phyloP scores from a whole-genome alignment of 2,888 invertebrate genomes.

The Xylota sylvarum region DNA sequence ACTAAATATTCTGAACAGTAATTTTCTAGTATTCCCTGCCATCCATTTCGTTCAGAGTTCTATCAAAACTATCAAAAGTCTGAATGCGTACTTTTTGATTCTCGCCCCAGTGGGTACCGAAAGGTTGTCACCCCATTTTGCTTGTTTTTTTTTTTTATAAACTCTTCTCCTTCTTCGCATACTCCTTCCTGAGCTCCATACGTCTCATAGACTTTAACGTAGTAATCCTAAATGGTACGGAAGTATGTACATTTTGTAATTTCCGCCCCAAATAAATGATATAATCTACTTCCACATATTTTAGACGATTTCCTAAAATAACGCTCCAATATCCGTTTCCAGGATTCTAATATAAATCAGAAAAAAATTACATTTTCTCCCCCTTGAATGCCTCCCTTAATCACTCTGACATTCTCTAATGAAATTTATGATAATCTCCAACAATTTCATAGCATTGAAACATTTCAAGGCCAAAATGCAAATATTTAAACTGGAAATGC shows the following conservation, averaged over 20 bases:
- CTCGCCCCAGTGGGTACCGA: too few relatives aligned
- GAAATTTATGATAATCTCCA: conserved; percentile 1
- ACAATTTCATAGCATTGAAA: neutral
- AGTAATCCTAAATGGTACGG: neutral
- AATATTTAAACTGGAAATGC: conserved; percentile 48
- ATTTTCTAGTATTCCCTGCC: too few relatives aligned
- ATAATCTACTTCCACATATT: neutral
- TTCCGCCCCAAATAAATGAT: neutral
- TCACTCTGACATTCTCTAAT: neutral
- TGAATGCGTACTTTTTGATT: too few relatives aligned
- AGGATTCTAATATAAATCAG: neutral
- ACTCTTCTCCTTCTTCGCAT: too few relatives aligned
- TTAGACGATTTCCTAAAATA: neutral
- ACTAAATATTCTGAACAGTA: too few relatives aligned
- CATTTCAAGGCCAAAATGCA: conserved; percentile 46
- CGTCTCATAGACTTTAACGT: neutral
- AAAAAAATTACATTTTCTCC: neutral
- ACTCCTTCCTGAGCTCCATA: neutral
- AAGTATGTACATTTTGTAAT: neutral
- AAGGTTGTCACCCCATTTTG: too few relatives aligned
- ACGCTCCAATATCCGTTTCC: neutral
- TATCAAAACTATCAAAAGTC: too few relatives aligned
- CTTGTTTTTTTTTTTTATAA: too few relatives aligned
- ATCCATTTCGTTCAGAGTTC: too few relatives aligned
- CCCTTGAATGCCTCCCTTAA: neutral